Conservation (phyloP, 1,140 invertebrate species). For the Panonychus citri region DNA sequence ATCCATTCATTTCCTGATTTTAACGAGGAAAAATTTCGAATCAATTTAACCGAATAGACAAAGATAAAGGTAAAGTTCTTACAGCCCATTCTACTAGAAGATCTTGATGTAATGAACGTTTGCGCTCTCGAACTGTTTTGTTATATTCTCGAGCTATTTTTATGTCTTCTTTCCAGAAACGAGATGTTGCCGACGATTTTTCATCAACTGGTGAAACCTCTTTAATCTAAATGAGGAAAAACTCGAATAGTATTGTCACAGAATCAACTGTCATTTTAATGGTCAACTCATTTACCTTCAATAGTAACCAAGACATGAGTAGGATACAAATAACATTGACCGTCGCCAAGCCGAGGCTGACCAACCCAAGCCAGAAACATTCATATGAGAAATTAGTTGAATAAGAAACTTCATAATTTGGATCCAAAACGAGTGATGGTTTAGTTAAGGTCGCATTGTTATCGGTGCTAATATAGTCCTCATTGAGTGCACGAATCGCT, state of each 20-base stretch:
- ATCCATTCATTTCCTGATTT: conserved; percentile 9
- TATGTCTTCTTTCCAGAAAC: conserved; percentile 59
- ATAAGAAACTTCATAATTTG: conserved; percentile 31
- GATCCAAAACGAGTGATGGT: conserved; percentile 9
- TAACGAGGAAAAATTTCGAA: not conserved
- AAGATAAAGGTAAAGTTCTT: not conserved
- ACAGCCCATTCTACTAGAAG: not conserved
- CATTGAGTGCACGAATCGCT: not conserved
- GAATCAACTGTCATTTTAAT: not conserved
- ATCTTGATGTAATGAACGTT: not conserved
- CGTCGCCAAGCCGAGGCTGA: conserved; percentile 51
- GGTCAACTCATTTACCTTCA: conserved; percentile 35
- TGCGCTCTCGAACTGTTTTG: not conserved
- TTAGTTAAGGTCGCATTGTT: not conserved
- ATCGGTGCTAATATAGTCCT: not conserved
- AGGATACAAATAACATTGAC: conserved; percentile 65
- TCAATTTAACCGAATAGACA: not conserved
- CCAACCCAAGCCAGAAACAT: conserved; percentile 46
- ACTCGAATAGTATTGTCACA: not conserved
- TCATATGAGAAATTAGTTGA: conserved; percentile 45
- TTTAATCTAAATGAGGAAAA: conserved; percentile 36
- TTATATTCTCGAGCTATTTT: conserved; percentile 18
- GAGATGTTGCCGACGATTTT: conserved; percentile 35
- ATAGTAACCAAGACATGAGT: conserved; percentile 47
- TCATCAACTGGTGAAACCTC: conserved; percentile 59